Base-by-base conservation (phyloP, 2,888 invertebrate species). In the Ochlodes sylvanus region DNA sequence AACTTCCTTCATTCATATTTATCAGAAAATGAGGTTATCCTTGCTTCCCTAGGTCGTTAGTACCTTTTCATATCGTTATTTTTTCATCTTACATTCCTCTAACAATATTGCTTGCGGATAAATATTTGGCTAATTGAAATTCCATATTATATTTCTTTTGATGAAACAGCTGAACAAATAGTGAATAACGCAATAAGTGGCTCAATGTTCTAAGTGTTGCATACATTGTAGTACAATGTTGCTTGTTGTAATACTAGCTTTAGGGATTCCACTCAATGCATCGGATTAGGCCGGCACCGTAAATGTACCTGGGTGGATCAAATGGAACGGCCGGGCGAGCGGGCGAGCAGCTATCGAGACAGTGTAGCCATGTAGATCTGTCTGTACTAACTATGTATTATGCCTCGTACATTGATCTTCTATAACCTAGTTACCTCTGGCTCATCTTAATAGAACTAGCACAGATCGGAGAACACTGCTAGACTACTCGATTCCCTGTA, bases 281-380 rank as follows among this genome's bases (percentile, higher is more conserved):
- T 65, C 64, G 64, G 64, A 64, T 64, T 64, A 64, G 57, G 41
- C 41, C 58, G 41, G 52, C 41, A 15, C 41, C 50, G 65, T 50
- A 57, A 65, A 65, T 65, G 42, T 64, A 69, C 54, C 69, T 58
- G 47, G n/a, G 60, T 38, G 47, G 41, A 70, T 54, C 66, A 67
- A 63, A 57, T 58, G 55, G 68, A 44, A 68, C 27, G 56, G 47
- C 55, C 67, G n/a, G n/a, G n/a, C n/a, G 68, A 44, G 62, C 27
- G 62, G 38, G 34, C 17, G 32, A 54, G n/a, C 69, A 55, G 66
- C 63, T 63, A 27, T 68, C 15, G 47, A 55, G 57, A 54, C 19
- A n/a, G n/a, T n/a, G 15, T 27, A 27, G 27, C 27, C 2, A 32
- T 41, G 64, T 47, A 50, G 38, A 57, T 65, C 21, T 52, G 32